Conservation (phyloP, 2,797 vertebrate species). For the Jordanella pulchra region DNA sequence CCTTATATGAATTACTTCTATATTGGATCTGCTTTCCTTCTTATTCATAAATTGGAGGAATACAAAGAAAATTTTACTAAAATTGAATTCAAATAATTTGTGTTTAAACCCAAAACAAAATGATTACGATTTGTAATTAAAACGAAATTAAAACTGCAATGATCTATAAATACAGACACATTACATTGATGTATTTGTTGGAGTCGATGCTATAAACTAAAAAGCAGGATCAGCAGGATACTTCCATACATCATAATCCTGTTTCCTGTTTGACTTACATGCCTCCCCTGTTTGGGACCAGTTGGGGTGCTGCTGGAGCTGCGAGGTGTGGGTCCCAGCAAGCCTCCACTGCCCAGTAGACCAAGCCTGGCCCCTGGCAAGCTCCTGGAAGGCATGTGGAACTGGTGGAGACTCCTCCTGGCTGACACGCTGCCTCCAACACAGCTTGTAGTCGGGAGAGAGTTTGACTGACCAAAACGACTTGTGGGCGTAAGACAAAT, state of each 20-base stretch:
- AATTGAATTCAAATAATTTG: too few species aligned
- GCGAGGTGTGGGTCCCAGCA: constrained; percentile 88
- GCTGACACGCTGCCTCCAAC: constrained; percentile 86
- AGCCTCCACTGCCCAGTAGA: constrained; percentile 86
- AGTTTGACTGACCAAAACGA: constrained; percentile 96
- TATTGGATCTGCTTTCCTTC: too few species aligned
- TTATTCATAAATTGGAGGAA: too few species aligned
- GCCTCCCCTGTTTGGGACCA: constrained; percentile 93
- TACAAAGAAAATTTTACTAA: too few species aligned
- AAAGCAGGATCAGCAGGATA: background rate
- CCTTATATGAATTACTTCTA: too few species aligned
- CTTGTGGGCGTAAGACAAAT: constrained; percentile 58
- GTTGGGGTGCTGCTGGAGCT: constrained; percentile 87
- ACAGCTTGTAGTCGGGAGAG: constrained; percentile 89
- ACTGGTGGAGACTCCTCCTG: constrained; percentile 92
- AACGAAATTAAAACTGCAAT: background rate
- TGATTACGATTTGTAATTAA: too few species aligned
- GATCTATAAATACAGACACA: background rate
- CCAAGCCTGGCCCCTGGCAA: constrained; percentile 89
- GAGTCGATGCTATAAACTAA: background rate
- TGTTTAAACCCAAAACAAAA: too few species aligned
- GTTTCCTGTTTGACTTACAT: constrained; percentile 79
- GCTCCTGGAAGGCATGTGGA: constrained; percentile 93
- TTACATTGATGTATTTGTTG: too few species aligned
- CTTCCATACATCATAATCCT: background rate